These are phyloP conservation scores for Agonopterix arenella DNA, from an alignment of 2,888 invertebrate genomes.

Conservation along the genomic window DNA sequence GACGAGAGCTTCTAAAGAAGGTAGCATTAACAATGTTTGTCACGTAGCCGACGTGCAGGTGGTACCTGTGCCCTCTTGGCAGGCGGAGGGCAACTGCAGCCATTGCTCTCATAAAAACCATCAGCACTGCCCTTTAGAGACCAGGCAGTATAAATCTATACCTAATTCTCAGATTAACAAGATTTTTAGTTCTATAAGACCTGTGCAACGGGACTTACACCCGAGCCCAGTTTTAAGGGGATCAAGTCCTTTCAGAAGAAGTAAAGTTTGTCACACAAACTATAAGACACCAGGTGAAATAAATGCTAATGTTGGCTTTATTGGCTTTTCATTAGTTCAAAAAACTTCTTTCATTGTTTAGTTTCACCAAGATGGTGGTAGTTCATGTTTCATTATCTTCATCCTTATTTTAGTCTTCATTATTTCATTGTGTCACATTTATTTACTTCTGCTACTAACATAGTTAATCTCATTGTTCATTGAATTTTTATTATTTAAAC, in stretches of 20 bases:
- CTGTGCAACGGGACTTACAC: constrained; percentile 18
- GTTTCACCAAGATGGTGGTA: too few relatives aligned
- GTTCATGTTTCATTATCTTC: too few relatives aligned
- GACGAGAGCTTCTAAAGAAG: constrained; percentile 48
- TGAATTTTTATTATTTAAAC: too few relatives aligned
- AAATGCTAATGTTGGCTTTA: too few relatives aligned
- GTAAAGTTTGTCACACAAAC: constrained; percentile 25
- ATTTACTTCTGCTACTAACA: too few relatives aligned
- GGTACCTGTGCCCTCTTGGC: constrained; percentile 58
- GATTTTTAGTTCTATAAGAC: constrained; percentile 29
- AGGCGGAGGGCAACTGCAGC: constrained; percentile 35
- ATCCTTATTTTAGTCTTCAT: too few relatives aligned
- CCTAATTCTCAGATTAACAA: constrained; percentile 35
- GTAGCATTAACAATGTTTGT: constrained; percentile 48
- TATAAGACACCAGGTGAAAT: constrained; percentile 26
- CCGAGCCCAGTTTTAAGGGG: constrained; percentile 33
- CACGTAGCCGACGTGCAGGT: constrained; percentile 56
- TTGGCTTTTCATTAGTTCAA: neutral
- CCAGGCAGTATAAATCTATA: constrained; percentile 22
- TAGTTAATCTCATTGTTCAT: too few relatives aligned
- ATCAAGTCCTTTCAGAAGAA: constrained; percentile 34
- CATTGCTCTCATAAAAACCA: constrained; percentile 18
- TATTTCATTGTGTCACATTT: too few relatives aligned
- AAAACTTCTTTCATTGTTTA: too few relatives aligned
- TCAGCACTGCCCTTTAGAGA: constrained; percentile 12